Evolutionary conservation across 2,888 invertebrate species (phyloP).

Genomic region (Leuctra nigra): DNA sequence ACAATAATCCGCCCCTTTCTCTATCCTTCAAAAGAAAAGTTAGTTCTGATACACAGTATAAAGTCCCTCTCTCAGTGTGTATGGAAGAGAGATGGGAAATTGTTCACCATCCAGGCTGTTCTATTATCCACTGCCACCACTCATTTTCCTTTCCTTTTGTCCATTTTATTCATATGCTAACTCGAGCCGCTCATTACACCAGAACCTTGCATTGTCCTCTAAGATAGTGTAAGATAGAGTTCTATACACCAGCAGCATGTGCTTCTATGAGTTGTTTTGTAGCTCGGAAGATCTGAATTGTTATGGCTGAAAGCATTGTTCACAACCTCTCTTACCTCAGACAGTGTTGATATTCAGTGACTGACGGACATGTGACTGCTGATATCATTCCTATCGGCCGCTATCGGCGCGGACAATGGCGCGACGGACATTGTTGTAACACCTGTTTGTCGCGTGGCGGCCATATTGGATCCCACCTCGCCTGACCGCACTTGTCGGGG

Average conservation of each 20-base stretch:
- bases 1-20: slow-evolving; percentile 28
- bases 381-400: too few relatives aligned
- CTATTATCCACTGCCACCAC: slow-evolving; percentile 18
- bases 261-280: slow-evolving; percentile 27
- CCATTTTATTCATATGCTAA: slow-evolving; percentile 31
- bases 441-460: too few relatives aligned
- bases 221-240: slow-evolving; percentile 21
- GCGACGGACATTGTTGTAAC: too few relatives aligned
- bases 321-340: too few relatives aligned
- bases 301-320: too few relatives aligned
- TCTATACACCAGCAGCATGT: neutral
- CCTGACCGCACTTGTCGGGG: too few relatives aligned
- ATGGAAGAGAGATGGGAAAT: slow-evolving; percentile 15
- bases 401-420: too few relatives aligned
- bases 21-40: slow-evolving; percentile 29
- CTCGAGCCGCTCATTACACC: slow-evolving; percentile 30
- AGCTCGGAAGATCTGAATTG: slow-evolving; percentile 23
- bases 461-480: too few relatives aligned
- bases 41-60: slow-evolving; percentile 30
- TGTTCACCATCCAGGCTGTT: slow-evolving; percentile 1
- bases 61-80: neutral
- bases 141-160: slow-evolving; percentile 28
- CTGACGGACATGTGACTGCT: too few relatives aligned
- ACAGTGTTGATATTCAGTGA: too few relatives aligned
- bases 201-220: slow-evolving; percentile 29